Evolutionary conservation across 1,140 invertebrate genomes (phyloP), one percentile per base, ranked within the genome.

Genomic region (Goniozus legneri): DNA sequence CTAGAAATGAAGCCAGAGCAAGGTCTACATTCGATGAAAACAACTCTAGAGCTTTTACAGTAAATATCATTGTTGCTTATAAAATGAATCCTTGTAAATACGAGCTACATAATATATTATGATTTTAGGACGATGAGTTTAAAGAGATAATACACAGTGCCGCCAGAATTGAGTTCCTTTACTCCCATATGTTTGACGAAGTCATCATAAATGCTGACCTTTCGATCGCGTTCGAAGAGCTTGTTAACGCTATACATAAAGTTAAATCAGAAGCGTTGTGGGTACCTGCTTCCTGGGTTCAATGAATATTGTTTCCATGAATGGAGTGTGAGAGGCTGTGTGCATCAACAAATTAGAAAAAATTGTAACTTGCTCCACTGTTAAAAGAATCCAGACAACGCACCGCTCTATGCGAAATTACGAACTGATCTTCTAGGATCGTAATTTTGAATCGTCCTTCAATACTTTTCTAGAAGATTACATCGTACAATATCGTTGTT

Each of bases 201-300:
- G 84, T 87, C 39, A 89, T 98, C 15, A 83, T 96, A 2, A 98
- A 98, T 66, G 89, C 86, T 14, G 91, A 97, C 62, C 77, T 98
- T 36, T 82, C 88, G 2, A 80, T 82, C 36, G 91, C 95, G 18
- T 92, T 97, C 59, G 86, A 92, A 54, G 88, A 92, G 62, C 82
- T 99, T 2, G 77, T 95, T 3, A 80, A 82, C 51, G 84, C 87
- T 34, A 87, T 92, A 2, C 87, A 89, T 71, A 81, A 85, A 61
- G 84, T 97, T 13, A 93, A 98, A 74, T 89, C 86, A 2, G 92
- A 97, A 69, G 92, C 95, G 8, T 82, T 95, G 12, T 99, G 96
- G 96, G 94, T 98, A 12, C 96, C 96, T 8, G 87, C 88, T 14
- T 87, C 87, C 12, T 98, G 96, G 96, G 86, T 96, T 49, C 88